Percentiles rank a stretch among this genome's conserved stretches.
Conservation (phyloP, 2,113 vertebrate species). For the Psittacula cyanocephala region DNA sequence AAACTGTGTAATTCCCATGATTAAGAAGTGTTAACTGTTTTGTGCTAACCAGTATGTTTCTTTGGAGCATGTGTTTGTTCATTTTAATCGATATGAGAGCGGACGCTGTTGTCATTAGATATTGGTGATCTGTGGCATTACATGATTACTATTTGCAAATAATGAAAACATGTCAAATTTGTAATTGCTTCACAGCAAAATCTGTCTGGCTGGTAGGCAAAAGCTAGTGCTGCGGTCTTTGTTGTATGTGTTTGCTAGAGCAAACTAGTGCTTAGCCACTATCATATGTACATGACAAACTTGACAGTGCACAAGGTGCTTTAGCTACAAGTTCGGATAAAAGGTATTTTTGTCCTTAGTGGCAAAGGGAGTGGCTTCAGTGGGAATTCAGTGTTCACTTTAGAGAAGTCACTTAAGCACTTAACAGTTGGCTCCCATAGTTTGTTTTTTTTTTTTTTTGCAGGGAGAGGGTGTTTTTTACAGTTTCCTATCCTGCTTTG, state of each 20-base stretch:
- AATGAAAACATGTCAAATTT: slow-evolving; percentile 31
- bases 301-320: not conserved
- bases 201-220: not conserved
- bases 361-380: not conserved
- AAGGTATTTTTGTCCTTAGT: not conserved
- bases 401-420: not conserved
- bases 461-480: not conserved
- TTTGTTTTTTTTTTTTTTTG: not conserved
- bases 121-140: not conserved
- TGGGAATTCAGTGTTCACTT: not conserved
- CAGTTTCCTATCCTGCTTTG: not conserved
- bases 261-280: not conserved
- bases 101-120: not conserved
- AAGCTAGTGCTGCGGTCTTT: not conserved
- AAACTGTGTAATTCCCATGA: not conserved
- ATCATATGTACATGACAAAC: not conserved
- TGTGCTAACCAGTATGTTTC: not conserved
- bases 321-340: not conserved
- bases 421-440: not conserved
- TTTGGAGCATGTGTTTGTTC: not conserved
- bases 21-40: not conserved
- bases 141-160: not conserved
- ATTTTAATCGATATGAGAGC: not conserved
- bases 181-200: slow-evolving; percentile 7
- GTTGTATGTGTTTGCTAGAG: not conserved